phyloP scores from a whole-genome alignment of 2,113 vertebrate genomes.

The Alectura lathami region DNA sequence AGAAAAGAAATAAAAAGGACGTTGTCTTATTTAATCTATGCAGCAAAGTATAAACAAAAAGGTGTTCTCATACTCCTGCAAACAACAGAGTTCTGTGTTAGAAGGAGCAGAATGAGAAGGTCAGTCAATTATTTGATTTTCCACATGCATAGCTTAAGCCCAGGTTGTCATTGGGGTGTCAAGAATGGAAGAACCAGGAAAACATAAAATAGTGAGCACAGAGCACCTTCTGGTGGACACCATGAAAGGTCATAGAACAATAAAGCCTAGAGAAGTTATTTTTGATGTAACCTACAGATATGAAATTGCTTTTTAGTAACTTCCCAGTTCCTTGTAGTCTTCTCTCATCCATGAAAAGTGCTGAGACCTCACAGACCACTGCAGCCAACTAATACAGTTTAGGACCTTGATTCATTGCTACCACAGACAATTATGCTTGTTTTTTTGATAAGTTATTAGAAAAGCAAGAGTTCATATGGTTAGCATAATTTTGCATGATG shows the following conservation, averaged over 20 bases:
- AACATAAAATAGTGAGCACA: background rate
- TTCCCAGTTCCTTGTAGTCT: background rate
- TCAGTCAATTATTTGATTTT: background rate
- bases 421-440: rapidly evolving
- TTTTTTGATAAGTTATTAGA: background rate
- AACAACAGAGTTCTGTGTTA: rapidly evolving
- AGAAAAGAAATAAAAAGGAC: too few species aligned
- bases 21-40: background rate
- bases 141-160: background rate
- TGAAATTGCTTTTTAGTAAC: rapidly evolving
- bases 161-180: rapidly evolving
- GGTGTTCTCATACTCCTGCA: background rate
- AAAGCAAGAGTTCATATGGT: background rate
- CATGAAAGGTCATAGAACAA: background rate
- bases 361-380: background rate
- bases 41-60: background rate
- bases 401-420: background rate
- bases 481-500: background rate
- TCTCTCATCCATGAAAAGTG: background rate
- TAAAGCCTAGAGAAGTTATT: background rate
- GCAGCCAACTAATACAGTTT: background rate
- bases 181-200: background rate
- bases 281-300: background rate
- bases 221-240: background rate
- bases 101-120: background rate